Percentiles rank a stretch among this genome's conserved stretches.
Evolutionary conservation across 2,888 invertebrate genomes (phyloP).

Genomic region (Leptinotarsa juncta): DNA sequence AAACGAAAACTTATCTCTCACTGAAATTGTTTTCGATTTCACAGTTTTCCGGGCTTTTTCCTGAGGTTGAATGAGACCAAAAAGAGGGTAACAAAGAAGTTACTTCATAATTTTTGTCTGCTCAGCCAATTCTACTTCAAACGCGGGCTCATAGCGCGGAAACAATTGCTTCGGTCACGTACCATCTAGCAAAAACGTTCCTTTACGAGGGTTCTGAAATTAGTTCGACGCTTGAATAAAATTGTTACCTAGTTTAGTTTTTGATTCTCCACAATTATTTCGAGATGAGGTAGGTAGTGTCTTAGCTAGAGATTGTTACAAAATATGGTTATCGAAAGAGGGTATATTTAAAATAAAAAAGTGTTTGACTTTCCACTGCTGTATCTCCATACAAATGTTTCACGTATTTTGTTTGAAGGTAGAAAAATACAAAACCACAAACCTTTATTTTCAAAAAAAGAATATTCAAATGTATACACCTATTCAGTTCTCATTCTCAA

Average conservation of each 20-base stretch:
- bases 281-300: too few species aligned
- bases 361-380: too few species aligned
- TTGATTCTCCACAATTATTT: too few species aligned
- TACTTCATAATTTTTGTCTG: conserved; percentile 11
- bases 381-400: too few species aligned
- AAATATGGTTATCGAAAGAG: too few species aligned
- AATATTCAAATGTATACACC: too few species aligned
- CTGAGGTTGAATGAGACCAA: background rate
- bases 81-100: conserved; percentile 12
- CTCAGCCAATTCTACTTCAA: conserved; percentile 16
- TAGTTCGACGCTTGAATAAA: background rate
- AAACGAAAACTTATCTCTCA: background rate
- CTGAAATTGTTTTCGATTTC: background rate
- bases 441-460: too few species aligned
- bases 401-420: too few species aligned
- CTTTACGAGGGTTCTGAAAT: background rate
- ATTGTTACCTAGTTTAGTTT: background rate
- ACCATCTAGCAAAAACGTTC: background rate
- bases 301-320: too few species aligned
- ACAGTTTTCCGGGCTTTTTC: background rate
- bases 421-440: too few species aligned
- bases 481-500: too few species aligned
- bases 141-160: conserved; percentile 23
- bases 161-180: conserved; percentile 26
- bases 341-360: too few species aligned